Evolutionary conservation across 2,797 vertebrate species (phyloP), one percentile per base, ranked within the genome.

Genomic region (Manis crassicaudata): DNA sequence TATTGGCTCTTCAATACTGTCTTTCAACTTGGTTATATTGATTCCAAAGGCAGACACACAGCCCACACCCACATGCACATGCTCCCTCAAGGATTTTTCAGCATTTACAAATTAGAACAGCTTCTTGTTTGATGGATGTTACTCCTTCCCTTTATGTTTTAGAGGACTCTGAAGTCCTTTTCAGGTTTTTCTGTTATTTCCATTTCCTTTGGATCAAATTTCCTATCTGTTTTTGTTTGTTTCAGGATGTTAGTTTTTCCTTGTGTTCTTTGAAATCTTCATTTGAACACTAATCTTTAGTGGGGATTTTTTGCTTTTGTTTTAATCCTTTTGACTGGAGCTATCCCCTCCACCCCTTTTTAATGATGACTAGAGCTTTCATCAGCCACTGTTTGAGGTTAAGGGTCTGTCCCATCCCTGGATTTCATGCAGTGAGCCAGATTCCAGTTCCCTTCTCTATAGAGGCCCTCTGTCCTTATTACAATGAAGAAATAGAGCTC

Each of bases 181-280:
- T 63, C 29, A 85, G n/a, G 80, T 86, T 63, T 89, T 96, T 50
- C 50, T 94, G 27, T 50, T 68, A 92, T 72, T 67, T 80, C 35
- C 62, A 88, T 70, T 95, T 94, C 58, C 27, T 76, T 84, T 43
- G 76, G 35, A 65, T 27, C 54, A 88, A 85, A 93, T 76, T 93
- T 90, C 50, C 65, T 54, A 73, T 62, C 32, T 92, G 18, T 25
- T 90, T 90, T 25, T 68, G 21, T 88, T 86, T 88, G 65, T 85
- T 88, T 94, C 32, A 60, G 25, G 29, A 88, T 77, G 25, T 46
- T 93, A 88, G 29, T 20, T 81, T 84, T 94, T 70, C 46, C 54
- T 58, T 52, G 37, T 54, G 35, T 81, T 35, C 56, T 93, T 72
- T 95, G 90, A 95, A 88, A 88, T 37, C 82, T 93, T 82, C 58